Percentiles rank a stretch among this genome's conserved stretches.
These are phyloP conservation scores for Eristalinus sepulchralis DNA, from an alignment of 2,888 invertebrate genomes.

Conservation along the genomic window DNA sequence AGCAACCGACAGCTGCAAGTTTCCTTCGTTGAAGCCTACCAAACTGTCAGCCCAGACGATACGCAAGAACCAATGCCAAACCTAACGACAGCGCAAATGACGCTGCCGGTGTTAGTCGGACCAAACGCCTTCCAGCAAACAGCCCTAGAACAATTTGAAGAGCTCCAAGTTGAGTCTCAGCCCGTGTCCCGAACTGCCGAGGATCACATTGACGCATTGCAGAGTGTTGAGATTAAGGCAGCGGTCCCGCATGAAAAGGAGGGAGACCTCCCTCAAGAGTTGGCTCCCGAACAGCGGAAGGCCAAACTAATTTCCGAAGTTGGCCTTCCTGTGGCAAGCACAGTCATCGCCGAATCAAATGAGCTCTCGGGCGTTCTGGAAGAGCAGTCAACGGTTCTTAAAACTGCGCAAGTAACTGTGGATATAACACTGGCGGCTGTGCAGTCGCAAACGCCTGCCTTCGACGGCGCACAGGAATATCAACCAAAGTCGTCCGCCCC, in stretches of 20 bases:
- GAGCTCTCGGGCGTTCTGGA: constrained; percentile 80
- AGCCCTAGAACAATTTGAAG: constrained; percentile 73
- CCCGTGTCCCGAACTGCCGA: constrained; percentile 72
- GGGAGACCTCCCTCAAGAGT: constrained; percentile 48
- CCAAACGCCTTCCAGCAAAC: constrained; percentile 73
- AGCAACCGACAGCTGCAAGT: constrained; percentile 73
- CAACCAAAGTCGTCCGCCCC: constrained; percentile 73
- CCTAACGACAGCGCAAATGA: constrained; percentile 71
- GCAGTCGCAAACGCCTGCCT: constrained; percentile 73
- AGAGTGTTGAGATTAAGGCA: constrained; percentile 73
- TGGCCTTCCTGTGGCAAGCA: constrained; percentile 82
- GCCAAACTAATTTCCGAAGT: constrained; percentile 76
- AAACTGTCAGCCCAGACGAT: constrained; percentile 70
- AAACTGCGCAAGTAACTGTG: constrained; percentile 81
- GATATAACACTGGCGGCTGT: constrained; percentile 75
- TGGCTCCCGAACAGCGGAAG: constrained; percentile 55
- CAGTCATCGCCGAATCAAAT: constrained; percentile 83
- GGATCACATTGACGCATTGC: constrained; percentile 71
- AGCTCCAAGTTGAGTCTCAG: constrained; percentile 39
- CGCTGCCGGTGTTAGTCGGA: constrained; percentile 70
- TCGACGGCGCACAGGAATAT: constrained; percentile 78
- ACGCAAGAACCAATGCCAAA: constrained; percentile 64
- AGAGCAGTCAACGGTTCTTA: constrained; percentile 26
- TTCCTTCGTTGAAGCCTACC: constrained; percentile 72
- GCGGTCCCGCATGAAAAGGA: constrained; percentile 75